Evolutionary conservation across 1,140 invertebrate genomes (phyloP), one percentile per base, ranked within the genome.

Genomic region (Orius laevigatus): DNA sequence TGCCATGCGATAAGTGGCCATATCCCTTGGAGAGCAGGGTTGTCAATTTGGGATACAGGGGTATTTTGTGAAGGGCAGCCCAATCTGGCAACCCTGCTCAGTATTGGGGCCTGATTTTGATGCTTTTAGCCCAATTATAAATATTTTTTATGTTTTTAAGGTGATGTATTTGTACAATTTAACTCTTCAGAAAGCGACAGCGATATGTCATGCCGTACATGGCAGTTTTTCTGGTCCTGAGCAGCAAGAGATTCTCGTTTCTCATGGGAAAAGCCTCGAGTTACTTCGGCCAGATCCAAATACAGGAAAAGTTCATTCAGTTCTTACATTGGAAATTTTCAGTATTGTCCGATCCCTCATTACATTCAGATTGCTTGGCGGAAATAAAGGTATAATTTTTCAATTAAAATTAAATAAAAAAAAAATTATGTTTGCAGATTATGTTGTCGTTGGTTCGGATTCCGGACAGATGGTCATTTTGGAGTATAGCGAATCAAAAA

Each of bases 211-310:
- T 72, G 94, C 95, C 2, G 82, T 97, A 8, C 94, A 98, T 67
- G 96, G 96, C 0, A 98, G 96, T 66, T 99, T 99, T 66, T 94
- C 92, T 36, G 96, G 95, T 0, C 85, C 82, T 16, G 98, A 98
- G 63, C 81, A 87, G 60, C 95, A 98, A 66, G 96, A 98, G 64
- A 90, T 99, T 53, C 74, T 96, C 16, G 82, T 98, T 49, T 91
- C 94, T 10, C 73, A 92, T 55, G 96, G 96, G 1, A 95, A 96
- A 65, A 84, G 84, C 0, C 62, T 99, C 36, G 95, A 99, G 62
- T 64, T 99, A 1, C 65, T 99, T 0, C 70, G 90, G 16, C 93
- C 94, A 10, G 96, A 99, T 68, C 83, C 92, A 0, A 96, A 94
- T 59, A 98, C 94, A 20, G 95, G 96, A 25, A 99, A 99, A 78